Base-by-base conservation (phyloP, 2,797 vertebrate species). In the Eulemur albifrons region DNA sequence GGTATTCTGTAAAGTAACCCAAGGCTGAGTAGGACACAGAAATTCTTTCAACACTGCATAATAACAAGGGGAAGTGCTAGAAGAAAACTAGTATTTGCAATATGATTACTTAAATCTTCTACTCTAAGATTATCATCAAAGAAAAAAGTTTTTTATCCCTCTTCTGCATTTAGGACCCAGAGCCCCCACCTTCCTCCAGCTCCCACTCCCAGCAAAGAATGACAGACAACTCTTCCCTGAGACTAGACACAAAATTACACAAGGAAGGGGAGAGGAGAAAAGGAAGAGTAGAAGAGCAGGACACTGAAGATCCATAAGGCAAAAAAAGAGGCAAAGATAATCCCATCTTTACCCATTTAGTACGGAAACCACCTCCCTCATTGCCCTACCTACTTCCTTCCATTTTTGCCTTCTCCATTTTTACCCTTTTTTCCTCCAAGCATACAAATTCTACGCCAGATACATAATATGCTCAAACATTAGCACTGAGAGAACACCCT, bases 61-160 rank as follows among this genome's bases (percentile, higher is more conserved):
- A 52, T 38, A 90, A 65, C 23, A 61, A 65, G 15, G 48, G 30
- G 52, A 40, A 72, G 25, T 93, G 3, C 17, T 90, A 92, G 25
- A 40, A 90, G 81, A 95, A 94, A 90, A 59, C 30, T 63, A 94
- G 35, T 67, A 89, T 93, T 87, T 87, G 52, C 38, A 79, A 75
- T 69, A 50, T 50, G 82, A 27, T 88, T 82, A 45, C 14, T 81
- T 79, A 72, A 93, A 70, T 89, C 76, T 61, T 70, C 73, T 88
- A 43, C 59, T 43, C 45, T 84, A 54, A 91, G 52, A n/a, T 73
- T 84, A 48, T 75, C 38, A 83, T 63, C 75, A 88, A 85, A 82
- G 20, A 86, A 18, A 18, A 84, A 63, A 30, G 48, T 40, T 67
- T 87, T 45, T 63, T 23, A 61, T 25, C 30, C 38, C 8, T 70